Percentiles rank a stretch among this genome's conserved stretches.
These are phyloP conservation scores for Iselma pallidipennis DNA, from an alignment of 2,888 invertebrate species.

Conservation along the genomic window DNA sequence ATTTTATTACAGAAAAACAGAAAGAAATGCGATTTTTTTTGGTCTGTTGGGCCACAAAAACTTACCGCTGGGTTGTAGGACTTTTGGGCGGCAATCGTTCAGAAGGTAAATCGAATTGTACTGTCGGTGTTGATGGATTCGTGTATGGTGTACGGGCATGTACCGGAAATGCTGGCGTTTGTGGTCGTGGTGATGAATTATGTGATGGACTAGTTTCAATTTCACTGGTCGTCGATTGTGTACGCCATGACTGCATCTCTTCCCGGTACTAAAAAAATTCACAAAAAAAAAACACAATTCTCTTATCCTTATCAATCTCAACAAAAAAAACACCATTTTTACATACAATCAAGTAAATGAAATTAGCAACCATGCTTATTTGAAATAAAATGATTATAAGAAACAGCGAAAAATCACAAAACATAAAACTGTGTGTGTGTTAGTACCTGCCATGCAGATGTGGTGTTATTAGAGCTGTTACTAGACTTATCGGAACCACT, in stretches of 20 bases:
- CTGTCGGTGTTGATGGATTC: slow-evolving; percentile 70
- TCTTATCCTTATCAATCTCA: too few species aligned
- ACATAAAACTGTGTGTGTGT: slow-evolving; percentile 31
- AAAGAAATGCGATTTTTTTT: too few species aligned
- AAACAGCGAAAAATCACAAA: slow-evolving; percentile 1
- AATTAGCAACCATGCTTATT: not conserved
- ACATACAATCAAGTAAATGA: slow-evolving; percentile 4
- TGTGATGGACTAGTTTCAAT: slow-evolving; percentile 60
- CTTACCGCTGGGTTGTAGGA: slow-evolving; percentile 72
- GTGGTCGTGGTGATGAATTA: slow-evolving; percentile 64
- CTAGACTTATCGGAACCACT: slow-evolving; percentile 54
- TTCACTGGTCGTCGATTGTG: slow-evolving; percentile 62
- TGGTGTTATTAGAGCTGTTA: slow-evolving; percentile 52
- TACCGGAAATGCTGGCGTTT: slow-evolving; percentile 93
- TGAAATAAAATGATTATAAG: not conserved
- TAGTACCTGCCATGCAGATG: slow-evolving; percentile 60
- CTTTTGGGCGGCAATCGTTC: slow-evolving; percentile 80
- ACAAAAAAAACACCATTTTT: slow-evolving; percentile 6
- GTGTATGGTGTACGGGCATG: slow-evolving; percentile 86
- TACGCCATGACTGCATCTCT: slow-evolving; percentile 68
- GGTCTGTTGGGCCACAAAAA: slow-evolving; percentile 9
- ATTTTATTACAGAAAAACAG: too few species aligned
- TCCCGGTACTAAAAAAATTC: slow-evolving; percentile 58
- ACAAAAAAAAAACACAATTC: not conserved
- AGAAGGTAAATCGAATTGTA: slow-evolving; percentile 57